A percentile compares a stretch with the other conserved stretches of the same genome.
These are phyloP conservation scores for Schizotus pectinicornis DNA, from an alignment of 2,888 invertebrate species.

Conservation along the genomic window DNA sequence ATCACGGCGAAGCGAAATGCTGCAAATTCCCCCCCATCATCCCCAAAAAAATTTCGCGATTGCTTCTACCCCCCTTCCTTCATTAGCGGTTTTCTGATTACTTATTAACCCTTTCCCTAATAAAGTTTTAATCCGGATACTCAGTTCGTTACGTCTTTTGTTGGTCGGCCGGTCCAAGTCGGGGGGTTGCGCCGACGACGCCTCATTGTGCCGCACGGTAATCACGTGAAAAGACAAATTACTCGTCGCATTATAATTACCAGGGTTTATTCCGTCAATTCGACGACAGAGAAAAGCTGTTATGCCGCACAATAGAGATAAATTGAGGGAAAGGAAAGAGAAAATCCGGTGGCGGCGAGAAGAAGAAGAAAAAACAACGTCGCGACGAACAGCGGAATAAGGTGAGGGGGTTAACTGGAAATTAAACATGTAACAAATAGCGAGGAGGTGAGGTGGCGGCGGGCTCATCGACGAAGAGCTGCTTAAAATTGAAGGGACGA, in stretches of 20 bases:
- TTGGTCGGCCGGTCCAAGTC: conserved; percentile 8
- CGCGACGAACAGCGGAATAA: background rate
- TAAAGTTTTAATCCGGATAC: conserved; percentile 23
- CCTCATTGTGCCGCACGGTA: conserved; percentile 4
- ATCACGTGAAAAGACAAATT: conserved; percentile 26
- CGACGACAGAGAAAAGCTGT: conserved; percentile 11
- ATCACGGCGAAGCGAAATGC: conserved; percentile 5
- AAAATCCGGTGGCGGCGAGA: too few relatives aligned
- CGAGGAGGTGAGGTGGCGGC: too few relatives aligned
- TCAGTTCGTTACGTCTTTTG: conserved; percentile 22
- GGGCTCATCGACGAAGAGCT: conserved; percentile 7
- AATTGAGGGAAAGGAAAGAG: conserved; percentile 7
- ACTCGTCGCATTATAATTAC: conserved; percentile 20
- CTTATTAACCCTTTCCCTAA: conserved; percentile 14
- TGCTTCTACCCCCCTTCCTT: background rate
- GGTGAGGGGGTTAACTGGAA: background rate
- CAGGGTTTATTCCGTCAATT: conserved; percentile 10
- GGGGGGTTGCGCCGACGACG: too few relatives aligned
- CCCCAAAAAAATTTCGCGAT: background rate
- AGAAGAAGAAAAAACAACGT: background rate
- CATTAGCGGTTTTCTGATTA: conserved; percentile 23
- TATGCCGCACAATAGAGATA: conserved; percentile 14
- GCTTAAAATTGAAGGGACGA: conserved; percentile 11
- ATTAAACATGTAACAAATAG: background rate
- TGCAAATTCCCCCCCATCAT: background rate